Evolutionary conservation across 2,888 invertebrate species (phyloP).

Genomic region (Leuctra nigra): DNA sequence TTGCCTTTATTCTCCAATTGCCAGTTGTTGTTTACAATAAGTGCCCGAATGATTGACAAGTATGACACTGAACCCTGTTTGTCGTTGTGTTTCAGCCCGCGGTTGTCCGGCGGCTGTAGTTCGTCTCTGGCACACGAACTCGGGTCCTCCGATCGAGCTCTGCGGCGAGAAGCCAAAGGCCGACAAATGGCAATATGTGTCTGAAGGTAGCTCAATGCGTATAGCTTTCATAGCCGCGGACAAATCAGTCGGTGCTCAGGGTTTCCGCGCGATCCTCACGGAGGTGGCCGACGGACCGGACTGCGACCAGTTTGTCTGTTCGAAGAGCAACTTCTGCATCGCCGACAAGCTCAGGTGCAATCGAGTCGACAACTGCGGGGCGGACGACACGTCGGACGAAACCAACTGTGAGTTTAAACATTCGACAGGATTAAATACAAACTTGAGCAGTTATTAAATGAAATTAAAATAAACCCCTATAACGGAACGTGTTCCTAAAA

Average conservation of each 20-base stretch:
- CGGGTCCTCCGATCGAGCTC: conserved; percentile 75
- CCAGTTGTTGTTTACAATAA: background rate
- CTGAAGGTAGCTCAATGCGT: conserved; percentile 78
- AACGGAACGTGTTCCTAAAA: conserved; percentile 3
- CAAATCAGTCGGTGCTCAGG: conserved; percentile 89
- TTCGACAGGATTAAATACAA: background rate
- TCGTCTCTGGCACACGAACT: conserved; percentile 78
- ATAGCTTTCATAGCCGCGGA: conserved; percentile 91
- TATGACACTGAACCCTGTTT: background rate
- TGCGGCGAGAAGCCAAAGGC: conserved; percentile 76
- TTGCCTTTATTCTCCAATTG: too few species aligned
- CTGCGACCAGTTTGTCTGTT: conserved; percentile 66
- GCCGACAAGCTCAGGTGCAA: conserved; percentile 70
- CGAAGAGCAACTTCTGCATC: conserved; percentile 69
- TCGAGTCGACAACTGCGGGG: conserved; percentile 77
- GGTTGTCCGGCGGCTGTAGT: conserved; percentile 90
- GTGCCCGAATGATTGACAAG: too few species aligned
- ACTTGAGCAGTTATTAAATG: background rate
- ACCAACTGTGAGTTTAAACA: conserved; percentile 63
- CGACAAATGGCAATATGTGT: conserved; percentile 78
- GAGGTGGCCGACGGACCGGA: conserved; percentile 62
- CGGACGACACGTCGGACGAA: conserved; percentile 66
- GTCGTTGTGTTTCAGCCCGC: conserved; percentile 50
- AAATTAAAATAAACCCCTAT: background rate
- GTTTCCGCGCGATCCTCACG: conserved; percentile 92